A percentile compares a stretch with the other conserved stretches of the same genome.
These are phyloP conservation scores for Halocaridina rubra DNA, from an alignment of 2,888 invertebrate species.

Conservation along the genomic window DNA sequence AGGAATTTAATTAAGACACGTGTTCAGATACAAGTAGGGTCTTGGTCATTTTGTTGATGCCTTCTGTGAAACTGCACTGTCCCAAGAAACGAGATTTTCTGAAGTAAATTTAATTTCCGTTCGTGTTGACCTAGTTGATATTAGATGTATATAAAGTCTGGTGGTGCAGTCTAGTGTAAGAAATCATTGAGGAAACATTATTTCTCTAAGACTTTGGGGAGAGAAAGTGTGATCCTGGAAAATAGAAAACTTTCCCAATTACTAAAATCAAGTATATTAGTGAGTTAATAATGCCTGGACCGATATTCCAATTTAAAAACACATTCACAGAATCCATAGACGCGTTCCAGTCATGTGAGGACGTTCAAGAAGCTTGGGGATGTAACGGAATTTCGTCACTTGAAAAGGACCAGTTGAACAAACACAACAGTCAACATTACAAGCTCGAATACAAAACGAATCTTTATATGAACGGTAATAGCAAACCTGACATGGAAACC, in stretches of 20 bases:
- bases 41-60: too few species aligned
- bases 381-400: neutral
- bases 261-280: neutral
- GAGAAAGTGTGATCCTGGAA: neutral
- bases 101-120: too few species aligned
- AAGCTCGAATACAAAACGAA: too few species aligned
- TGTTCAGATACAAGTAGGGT: too few species aligned
- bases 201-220: neutral
- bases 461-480: too few species aligned
- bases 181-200: too few species aligned
- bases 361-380: slow-evolving; percentile 38
- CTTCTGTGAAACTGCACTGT: too few species aligned
- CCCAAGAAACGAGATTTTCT: too few species aligned
- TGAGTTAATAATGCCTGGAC: slow-evolving; percentile 32
- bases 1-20: too few species aligned
- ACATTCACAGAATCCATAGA: neutral
- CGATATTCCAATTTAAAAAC: neutral
- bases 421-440: neutral
- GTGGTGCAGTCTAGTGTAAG: neutral
- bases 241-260: neutral
- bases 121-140: neutral
- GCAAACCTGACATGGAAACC: too few species aligned
- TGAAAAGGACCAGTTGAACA: too few species aligned
- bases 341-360: slow-evolving; percentile 43
- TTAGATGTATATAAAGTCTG: neutral